Evolutionary conservation across 2,888 invertebrate genomes (phyloP), one percentile per base, ranked within the genome.

Genomic region (Polymixis flavicincta): DNA sequence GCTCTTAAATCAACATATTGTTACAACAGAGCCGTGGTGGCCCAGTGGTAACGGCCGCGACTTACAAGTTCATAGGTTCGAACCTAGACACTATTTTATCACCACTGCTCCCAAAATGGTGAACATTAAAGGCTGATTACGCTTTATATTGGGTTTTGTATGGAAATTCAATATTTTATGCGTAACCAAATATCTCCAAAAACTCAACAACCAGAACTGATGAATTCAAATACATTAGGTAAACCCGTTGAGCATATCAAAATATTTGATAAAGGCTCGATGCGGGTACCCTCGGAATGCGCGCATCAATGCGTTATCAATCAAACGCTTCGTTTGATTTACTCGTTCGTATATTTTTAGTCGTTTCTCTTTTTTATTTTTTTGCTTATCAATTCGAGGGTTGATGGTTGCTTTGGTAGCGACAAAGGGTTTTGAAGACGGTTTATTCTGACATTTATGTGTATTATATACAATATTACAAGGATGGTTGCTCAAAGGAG

Each of bases 261-360:
- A 69, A 70, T 69, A 74, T 74, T 61, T 68, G 50, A 66, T 55
- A 19, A 28, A 17, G 45, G 32, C 14, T 42, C 19, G 37, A 55
- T 70, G 48, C 11, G 60, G 42, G 71, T 28, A 4, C 57, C 14
- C 52, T 22, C 17, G 6, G 7, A 48, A 14, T 42, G 37, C 52
- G 13, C 52, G 22, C 73, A 25, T 48, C 59, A 67, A n/a, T 52
- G 59, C 19, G 37, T 59, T 69, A 77, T 65, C 76, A 80, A 80
- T 76, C 67, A 76, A 80, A 61, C 8, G 67, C n/a, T 50, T 32
- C 48, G 48, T 17, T 63, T 55, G 28, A 22, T 50, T 54, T 50
- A 52, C 6, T 8, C 11, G 22, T 22, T 48, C 17, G n/a, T 45
- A 22, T 63, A 61, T 48, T n/a, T 71, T 59, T 32, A 0, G 1